phyloP scores from a whole-genome alignment of 2,888 invertebrate species.

The Gastracanthus pulcherrimus region DNA sequence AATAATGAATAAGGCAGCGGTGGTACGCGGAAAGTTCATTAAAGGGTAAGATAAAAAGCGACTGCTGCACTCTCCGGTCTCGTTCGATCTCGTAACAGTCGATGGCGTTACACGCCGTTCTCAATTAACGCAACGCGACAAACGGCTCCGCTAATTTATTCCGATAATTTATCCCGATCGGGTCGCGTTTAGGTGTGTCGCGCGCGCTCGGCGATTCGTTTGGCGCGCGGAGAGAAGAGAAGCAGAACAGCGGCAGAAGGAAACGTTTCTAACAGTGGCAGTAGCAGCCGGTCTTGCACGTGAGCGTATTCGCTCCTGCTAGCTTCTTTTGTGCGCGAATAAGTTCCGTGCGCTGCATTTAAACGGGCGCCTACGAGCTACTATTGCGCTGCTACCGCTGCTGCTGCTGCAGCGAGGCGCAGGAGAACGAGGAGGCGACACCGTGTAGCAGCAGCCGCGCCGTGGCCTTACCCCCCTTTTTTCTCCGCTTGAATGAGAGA shows the following conservation, averaged over 20 bases:
- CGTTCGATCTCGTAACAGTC: neutral
- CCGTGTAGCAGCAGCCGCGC: too few species aligned
- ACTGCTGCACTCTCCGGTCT: neutral
- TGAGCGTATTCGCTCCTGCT: neutral
- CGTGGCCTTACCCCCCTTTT: slow-evolving; percentile 48
- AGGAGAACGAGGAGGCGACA: too few species aligned
- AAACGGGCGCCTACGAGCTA: neutral
- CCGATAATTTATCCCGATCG: slow-evolving; percentile 37
- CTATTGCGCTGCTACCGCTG: neutral
- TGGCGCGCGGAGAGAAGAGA: neutral
- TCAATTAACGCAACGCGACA: slow-evolving; percentile 40
- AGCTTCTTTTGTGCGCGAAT: neutral
- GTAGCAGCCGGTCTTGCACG: neutral
- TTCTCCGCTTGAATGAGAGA: neutral
- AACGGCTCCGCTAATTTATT: slow-evolving; percentile 40
- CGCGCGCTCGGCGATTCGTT: neutral
- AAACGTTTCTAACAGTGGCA: neutral
- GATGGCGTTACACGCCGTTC: neutral
- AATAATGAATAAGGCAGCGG: neutral
- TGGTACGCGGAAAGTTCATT: slow-evolving; percentile 23
- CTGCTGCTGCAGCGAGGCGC: neutral
- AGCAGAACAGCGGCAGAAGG: neutral
- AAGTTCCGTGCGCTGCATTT: slow-evolving; percentile 2
- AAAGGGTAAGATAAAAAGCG: slow-evolving; percentile 28
- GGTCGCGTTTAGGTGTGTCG: slow-evolving; percentile 4